Percentiles rank a stretch among this genome's conserved stretches.
Evolutionary conservation across 37 sponge, comb jelly and placozoan genomes (phyloP).

Genomic region (Theonella swinhoei): DNA sequence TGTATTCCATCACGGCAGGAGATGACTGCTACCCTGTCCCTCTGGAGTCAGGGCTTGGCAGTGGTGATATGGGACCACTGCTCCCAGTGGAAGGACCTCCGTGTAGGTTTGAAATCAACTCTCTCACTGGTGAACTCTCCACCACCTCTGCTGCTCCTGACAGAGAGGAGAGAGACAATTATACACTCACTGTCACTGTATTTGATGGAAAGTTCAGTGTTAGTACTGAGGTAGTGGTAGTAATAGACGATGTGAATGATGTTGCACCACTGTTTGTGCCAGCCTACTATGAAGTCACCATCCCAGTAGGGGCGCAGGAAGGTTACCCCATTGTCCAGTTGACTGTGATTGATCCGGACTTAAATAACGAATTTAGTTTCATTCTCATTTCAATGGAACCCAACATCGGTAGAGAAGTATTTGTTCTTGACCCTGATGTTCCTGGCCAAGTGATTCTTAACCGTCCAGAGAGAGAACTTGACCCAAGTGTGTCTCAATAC

Average conservation of each 20-base stretch:
- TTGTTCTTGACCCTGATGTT: constrained; percentile 12
- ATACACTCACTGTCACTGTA: constrained; percentile 48
- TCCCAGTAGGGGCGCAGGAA: constrained; percentile 28
- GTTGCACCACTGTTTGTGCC: constrained; percentile 55
- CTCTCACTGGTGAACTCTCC: constrained; percentile 27
- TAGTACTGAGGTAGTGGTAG: constrained; percentile 20
- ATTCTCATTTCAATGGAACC: constrained; percentile 2
- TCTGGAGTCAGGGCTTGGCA: neutral
- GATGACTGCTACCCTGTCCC: constrained; percentile 32
- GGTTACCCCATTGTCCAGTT: constrained; percentile 7
- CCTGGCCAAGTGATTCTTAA: constrained; percentile 3
- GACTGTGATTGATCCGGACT: constrained; percentile 31
- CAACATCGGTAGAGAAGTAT: neutral
- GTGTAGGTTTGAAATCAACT: constrained; percentile 43
- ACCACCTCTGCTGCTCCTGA: constrained; percentile 40
- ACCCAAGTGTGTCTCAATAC: constrained; percentile 1
- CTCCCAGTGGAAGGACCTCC: neutral
- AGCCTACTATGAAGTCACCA: constrained; percentile 29
- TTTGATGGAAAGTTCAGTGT: constrained; percentile 35
- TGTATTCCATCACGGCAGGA: constrained; percentile 31
- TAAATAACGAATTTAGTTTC: neutral
- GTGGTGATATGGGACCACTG: neutral
- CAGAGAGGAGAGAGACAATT: constrained; percentile 44
- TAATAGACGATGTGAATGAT: constrained; percentile 48
- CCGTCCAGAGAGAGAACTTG: constrained; percentile 17